Conservation (phyloP, 1,140 invertebrate genomes). For the Sinella curviseta region DNA sequence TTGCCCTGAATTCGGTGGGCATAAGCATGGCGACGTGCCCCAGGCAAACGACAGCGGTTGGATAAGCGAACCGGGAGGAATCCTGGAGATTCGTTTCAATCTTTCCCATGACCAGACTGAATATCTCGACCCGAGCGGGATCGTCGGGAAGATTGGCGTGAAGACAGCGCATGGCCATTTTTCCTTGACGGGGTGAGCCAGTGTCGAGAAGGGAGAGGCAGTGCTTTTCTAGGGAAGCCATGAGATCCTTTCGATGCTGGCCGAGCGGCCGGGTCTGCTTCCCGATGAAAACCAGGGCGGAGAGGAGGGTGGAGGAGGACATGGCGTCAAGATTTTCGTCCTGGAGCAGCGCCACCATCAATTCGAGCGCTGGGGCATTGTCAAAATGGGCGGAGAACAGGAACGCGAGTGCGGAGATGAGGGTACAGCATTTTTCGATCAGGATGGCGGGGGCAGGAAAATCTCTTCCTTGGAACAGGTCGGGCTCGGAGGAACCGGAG, state of each 20-base stretch:
- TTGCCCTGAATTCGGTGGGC: slow-evolving; percentile 80
- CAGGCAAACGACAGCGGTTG: slow-evolving; percentile 87
- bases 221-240: slow-evolving; percentile 69
- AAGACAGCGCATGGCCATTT: slow-evolving; percentile 90
- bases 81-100: slow-evolving; percentile 63
- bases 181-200: slow-evolving; percentile 91
- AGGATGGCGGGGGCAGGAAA: background rate
- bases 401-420: background rate
- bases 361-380: background rate
- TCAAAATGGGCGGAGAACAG: background rate
- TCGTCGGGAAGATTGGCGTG: slow-evolving; percentile 71
- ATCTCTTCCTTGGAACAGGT: background rate
- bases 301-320: slow-evolving; percentile 63
- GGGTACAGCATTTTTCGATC: background rate
- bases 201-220: slow-evolving; percentile 82
- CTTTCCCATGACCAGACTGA: slow-evolving; percentile 46
- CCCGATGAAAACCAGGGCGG: slow-evolving; percentile 79
- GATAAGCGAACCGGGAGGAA: slow-evolving; percentile 78
- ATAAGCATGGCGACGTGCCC: slow-evolving; percentile 91
- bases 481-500: no score
- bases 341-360: background rate
- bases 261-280: slow-evolving; percentile 79
- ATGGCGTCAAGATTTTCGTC: background rate
- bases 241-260: slow-evolving; percentile 56
- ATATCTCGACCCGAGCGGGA: slow-evolving; percentile 25